A percentile compares a stretch with the other conserved stretches of the same genome.
Evolutionary conservation across 2,113 vertebrate species (phyloP).

Genomic region (Strigops habroptila): DNA sequence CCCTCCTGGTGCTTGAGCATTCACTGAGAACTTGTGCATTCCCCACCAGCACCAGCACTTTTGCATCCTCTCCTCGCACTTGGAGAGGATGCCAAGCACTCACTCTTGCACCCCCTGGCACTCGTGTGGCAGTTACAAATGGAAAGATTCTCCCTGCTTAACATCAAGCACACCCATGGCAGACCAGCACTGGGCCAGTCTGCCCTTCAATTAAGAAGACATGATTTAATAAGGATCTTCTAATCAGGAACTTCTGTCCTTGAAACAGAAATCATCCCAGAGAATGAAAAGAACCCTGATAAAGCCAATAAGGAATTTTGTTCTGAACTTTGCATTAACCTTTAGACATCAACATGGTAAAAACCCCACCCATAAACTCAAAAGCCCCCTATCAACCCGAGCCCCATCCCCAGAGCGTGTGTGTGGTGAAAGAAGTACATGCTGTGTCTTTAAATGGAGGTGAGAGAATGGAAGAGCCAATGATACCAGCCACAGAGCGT

Average conservation of each 20-base stretch:
- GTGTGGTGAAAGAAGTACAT: not conserved
- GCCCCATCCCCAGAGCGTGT: not conserved
- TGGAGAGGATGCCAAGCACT: not conserved
- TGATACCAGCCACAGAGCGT: not conserved
- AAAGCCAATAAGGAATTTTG: not conserved
- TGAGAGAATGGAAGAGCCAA: not conserved
- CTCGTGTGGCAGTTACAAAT: not conserved
- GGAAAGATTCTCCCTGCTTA: not conserved
- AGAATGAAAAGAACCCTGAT: not conserved
- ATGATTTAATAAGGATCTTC: not conserved
- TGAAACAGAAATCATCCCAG: not conserved
- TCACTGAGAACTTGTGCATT: too few relatives aligned
- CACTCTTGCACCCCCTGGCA: not conserved
- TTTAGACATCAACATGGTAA: not conserved
- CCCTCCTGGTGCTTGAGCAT: not conserved
- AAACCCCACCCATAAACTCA: not conserved
- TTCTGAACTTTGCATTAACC: not conserved
- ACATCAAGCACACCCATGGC: not conserved
- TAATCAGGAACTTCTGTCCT: not conserved
- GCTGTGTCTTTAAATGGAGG: not conserved
- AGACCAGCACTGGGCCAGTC: not conserved
- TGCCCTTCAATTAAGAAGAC: not conserved
- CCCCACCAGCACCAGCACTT: not conserved
- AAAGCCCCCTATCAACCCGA: not conserved
- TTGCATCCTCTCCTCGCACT: not conserved